Evolutionary conservation across 2,113 vertebrate species (phyloP).

Genomic region (Agapornis roseicollis): DNA sequence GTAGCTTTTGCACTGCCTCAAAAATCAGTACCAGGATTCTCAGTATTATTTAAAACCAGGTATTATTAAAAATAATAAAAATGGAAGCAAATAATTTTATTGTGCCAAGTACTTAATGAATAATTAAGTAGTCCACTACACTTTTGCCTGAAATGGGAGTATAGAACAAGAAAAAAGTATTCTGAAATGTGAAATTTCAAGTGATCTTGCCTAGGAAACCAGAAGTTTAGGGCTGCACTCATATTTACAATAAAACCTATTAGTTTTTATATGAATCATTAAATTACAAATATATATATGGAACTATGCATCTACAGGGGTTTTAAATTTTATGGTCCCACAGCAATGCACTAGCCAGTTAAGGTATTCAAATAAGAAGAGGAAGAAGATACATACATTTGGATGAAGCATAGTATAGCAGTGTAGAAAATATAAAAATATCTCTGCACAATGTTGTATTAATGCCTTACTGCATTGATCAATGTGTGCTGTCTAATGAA

Average conservation of each 20-base stretch:
- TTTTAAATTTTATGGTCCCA: neutral
- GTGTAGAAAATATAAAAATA: neutral
- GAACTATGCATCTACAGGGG: neutral
- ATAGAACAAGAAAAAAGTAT: neutral
- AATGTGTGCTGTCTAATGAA: neutral
- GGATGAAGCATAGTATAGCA: neutral
- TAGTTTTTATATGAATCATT: neutral
- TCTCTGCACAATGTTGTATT: neutral
- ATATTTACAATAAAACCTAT: neutral
- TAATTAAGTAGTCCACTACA: constrained; percentile 49
- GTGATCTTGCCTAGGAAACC: neutral
- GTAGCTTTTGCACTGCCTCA: neutral
- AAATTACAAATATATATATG: neutral
- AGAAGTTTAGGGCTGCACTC: neutral
- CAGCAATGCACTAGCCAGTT: neutral
- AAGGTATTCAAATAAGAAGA: neutral
- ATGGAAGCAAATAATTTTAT: constrained; percentile 18
- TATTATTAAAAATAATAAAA: constrained; percentile 31
- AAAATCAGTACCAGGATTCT: constrained; percentile 12
- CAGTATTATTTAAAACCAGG: constrained; percentile 40
- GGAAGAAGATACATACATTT: neutral
- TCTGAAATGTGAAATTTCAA: neutral
- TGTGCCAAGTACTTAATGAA: constrained; percentile 37
- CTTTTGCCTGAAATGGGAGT: neutral
- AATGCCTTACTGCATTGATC: neutral